Base-by-base conservation (phyloP, 2,888 invertebrate genomes). In the Philonicus albiceps region DNA sequence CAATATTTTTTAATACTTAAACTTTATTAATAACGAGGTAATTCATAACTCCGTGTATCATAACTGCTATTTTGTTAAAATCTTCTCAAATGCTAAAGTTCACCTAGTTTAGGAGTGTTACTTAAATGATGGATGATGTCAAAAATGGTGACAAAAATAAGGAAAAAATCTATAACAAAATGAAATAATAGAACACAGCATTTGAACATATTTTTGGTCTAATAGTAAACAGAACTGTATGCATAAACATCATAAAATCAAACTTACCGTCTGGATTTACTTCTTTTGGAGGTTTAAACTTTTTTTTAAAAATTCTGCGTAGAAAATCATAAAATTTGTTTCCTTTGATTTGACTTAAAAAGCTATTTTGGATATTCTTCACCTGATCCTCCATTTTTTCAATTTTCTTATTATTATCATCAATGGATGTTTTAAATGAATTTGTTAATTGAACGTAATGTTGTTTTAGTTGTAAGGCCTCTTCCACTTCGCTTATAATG, bases 281-380 rank as follows among this genome's bases (percentile, higher is more conserved):
- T 90, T 95, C 92, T 90, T 95, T 96, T 0, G 95, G 95, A 6
- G 95, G 94, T 88, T 95, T 96, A 90, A 95, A 96, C 90, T 96
- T 97, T 90, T 97, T 98, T 90, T 95, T 96, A 90, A 96, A 98
- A 86, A 98, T 97, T 89, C 95, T 95, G 27, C 94, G 94, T 72
- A 98, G 91, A 90, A 97, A 97, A 89, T 96, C 95, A 6, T 94
- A 94, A 91, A 96, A 97, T 90, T 96, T 96, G 90, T 96, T 96
- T 85, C 96, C 95, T 72, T 93, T 94, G 0, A 95, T 93, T 7
- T 94, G 92, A 37, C 91, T 93, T 86, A 94, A 93, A 90, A 96
- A 96, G 83, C 93, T 93, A 0, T 92, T 89, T 80, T 94, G 93
- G 13, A 94, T 90, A 2, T 92, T 91, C 74, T 91, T 91, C 19